Base-by-base conservation (phyloP, 2,888 invertebrate species). In the Chironomus riparius region DNA sequence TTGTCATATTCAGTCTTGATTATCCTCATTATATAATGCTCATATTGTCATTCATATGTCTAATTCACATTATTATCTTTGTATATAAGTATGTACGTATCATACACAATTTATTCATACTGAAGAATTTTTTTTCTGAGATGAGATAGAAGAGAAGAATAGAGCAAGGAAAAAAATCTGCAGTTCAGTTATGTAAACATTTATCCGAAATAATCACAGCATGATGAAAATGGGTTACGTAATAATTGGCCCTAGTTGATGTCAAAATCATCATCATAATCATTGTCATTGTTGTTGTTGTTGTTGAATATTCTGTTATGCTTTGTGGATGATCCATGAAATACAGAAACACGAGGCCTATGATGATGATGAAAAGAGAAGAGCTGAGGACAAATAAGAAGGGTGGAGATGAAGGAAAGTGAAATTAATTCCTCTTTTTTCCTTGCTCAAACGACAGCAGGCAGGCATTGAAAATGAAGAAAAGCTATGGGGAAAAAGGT, bases 131-230 rank as follows among this genome's bases (percentile, higher is more conserved):
- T 7, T 50, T 18, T 18, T 56, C 10, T 7, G 38, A 38, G 38
- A 38, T 38, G 38, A 38, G 38, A 10, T 10, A 38, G 38, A 38
- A 38, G 38, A 38, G 38, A 38, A 50, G 7, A 13, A 56, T 56
- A 56, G 18, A n/a, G 6, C 7, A 15, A 56, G 15, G 18, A n/a
- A 56, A 12, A n/a, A 56, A 56, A 56, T 47, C 47, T 70, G 47
- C 70, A 70, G 48, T 70, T 70, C 70, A 70, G 48, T 70, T 70
- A 70, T 50, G 70, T 70, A 70, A 70, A 24, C 47, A 48, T 48
- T 70, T 48, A 50, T 70, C 70, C 50, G 24, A 56, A 50, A 50
- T 70, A 70, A 70, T 70, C 70, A 47, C 70, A 70, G 70, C 70
- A 48, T 38, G 70, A 48, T 70, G 10, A n/a, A 70, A 56, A 56